Evolutionary conservation across 2,888 invertebrate species (phyloP).

Genomic region (Junonia oenone): DNA sequence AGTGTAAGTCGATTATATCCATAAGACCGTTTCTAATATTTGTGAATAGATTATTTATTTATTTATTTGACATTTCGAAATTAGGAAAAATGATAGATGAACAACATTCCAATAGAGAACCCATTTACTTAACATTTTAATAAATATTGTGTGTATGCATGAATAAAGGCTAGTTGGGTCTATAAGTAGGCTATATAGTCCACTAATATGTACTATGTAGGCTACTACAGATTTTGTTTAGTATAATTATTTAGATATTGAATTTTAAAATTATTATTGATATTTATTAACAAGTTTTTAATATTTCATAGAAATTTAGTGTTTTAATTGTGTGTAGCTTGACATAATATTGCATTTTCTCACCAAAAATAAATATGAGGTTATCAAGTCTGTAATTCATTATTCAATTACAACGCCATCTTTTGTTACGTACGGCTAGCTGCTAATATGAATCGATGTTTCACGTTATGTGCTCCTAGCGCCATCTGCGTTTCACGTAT

Average conservation of each 20-base stretch:
- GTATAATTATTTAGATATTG: no score
- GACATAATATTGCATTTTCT: slow-evolving; percentile 12
- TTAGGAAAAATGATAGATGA: no score
- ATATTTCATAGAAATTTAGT: background rate
- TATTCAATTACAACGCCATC: slow-evolving; percentile 43
- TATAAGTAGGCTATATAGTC: no score
- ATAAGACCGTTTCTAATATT: background rate
- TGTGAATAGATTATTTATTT: background rate
- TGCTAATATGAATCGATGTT: slow-evolving; percentile 29
- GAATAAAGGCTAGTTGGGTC: no score
- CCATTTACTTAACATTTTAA: no score
- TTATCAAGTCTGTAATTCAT: slow-evolving; percentile 35
- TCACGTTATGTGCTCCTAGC: slow-evolving; percentile 21
- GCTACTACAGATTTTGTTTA: no score
- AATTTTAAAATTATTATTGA: no score
- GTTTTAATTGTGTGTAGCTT: background rate
- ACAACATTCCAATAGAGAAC: no score
- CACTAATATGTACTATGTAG: no score
- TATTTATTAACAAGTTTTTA: no score
- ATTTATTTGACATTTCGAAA: no score
- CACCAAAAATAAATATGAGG: slow-evolving; percentile 65
- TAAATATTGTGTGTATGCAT: slow-evolving; percentile 25
- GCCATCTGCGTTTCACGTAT: slow-evolving; percentile 34
- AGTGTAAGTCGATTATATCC: background rate
- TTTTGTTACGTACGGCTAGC: slow-evolving; percentile 26